Base-by-base conservation (phyloP, 2,113 vertebrate species). In the Sminthopsis crassicaudata region DNA sequence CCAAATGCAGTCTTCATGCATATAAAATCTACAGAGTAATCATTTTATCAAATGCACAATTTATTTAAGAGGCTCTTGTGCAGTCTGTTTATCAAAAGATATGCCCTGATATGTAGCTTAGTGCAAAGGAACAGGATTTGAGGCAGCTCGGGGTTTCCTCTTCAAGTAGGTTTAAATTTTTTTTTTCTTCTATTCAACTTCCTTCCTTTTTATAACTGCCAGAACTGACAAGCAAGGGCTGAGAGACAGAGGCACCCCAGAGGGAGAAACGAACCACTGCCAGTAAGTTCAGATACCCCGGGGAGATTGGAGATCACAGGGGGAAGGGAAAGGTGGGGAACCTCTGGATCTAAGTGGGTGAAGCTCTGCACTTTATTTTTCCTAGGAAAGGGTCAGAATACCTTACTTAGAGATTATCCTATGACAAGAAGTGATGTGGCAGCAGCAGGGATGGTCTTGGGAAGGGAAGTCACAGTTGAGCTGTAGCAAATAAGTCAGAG, bases 161-260 rank as follows among this genome's bases (percentile, higher is more conserved):
- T 98, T 97, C 94, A 52, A 97, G 98, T 93, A 95, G 97, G 98
- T 96, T 97, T 96, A 95, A 94, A 95, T 11, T 51, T 92, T 97
- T 95, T 96, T 97, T 94, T 88, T 97, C 92, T 89, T 46, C 76
- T 95, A 92, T 97, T 94, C 97, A 98, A 96, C 98, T 98, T 99
- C 98, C 98, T 98, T 99, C 98, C 98, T 98, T 99, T 98, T 98
- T 98, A 96, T 97, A 98, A 99, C 98, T 98, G 98, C 98, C 98
- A 96, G 97, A 91, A 95, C 97, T 95, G 96, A 95, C 53, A 96
- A 98, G 97, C 94, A 96, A 98, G 95, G 95, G 97, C 97, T 96
- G 97, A 98, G 97, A 98, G 98, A 53, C 94, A 98, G 97, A 96
- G 95, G 97, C 96, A 97, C 96, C 96, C 95, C 92, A 89, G 97